These are phyloP conservation scores for Rhyacophila brunnea DNA, from an alignment of 1,140 invertebrate species.

Conservation along the genomic window DNA sequence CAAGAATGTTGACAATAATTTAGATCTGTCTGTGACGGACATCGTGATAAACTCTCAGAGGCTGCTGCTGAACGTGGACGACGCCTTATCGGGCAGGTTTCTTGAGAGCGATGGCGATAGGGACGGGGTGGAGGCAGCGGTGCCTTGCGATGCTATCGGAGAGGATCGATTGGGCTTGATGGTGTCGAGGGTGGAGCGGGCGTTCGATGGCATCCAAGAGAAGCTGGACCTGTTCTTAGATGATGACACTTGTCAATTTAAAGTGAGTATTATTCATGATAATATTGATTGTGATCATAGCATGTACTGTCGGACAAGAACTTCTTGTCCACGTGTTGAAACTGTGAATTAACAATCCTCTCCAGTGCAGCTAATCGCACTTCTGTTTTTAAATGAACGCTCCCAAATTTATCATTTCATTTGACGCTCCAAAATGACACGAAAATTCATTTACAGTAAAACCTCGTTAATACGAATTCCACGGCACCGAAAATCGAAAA, in stretches of 20 bases:
- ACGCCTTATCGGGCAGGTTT: slow-evolving; percentile 42
- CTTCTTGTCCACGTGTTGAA: too few relatives aligned
- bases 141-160: too few relatives aligned
- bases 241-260: slow-evolving; percentile 14
- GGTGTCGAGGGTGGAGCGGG: slow-evolving; percentile 16
- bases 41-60: slow-evolving; percentile 50
- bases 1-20: slow-evolving; percentile 6
- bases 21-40: slow-evolving; percentile 40
- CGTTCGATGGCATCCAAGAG: slow-evolving; percentile 25
- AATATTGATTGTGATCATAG: too few relatives aligned
- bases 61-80: slow-evolving; percentile 47
- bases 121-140: slow-evolving; percentile 5
- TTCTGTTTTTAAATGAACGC: too few relatives aligned
- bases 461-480: too few relatives aligned
- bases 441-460: too few relatives aligned
- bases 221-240: slow-evolving; percentile 24
- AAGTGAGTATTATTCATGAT: too few relatives aligned
- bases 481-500: too few relatives aligned
- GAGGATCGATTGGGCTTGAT: slow-evolving; percentile 15
- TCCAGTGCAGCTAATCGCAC: too few relatives aligned
- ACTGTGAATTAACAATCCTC: too few relatives aligned
- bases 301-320: too few relatives aligned
- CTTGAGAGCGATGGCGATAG: slow-evolving; percentile 22
- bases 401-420: too few relatives aligned
- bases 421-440: background rate